Evolutionary conservation across 2,888 invertebrate species (phyloP).

Genomic region (Priocnemis perturbator): DNA sequence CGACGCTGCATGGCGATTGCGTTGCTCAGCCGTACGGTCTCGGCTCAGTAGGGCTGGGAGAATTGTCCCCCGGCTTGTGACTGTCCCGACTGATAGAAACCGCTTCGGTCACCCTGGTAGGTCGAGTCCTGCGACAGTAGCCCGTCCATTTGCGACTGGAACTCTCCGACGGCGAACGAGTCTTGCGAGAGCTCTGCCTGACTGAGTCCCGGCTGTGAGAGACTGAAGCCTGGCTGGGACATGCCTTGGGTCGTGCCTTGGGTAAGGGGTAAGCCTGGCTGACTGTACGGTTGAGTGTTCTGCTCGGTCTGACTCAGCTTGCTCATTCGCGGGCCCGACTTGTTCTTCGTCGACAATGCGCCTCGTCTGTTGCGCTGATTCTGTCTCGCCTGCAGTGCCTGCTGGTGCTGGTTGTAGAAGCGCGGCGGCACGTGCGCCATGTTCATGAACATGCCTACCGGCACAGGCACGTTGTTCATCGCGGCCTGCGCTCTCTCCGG

Average conservation of each 20-base stretch:
- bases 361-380: constrained; percentile 72
- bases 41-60: constrained; percentile 82
- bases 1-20: constrained; percentile 75
- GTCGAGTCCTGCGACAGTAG: constrained; percentile 95
- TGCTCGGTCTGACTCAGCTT: constrained; percentile 81
- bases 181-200: constrained; percentile 89
- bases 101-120: constrained; percentile 83
- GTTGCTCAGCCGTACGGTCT: constrained; percentile 71
- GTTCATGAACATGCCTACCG: constrained; percentile 96
- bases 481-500: constrained; percentile 86
- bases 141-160: constrained; percentile 96
- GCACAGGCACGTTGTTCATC: constrained; percentile 90
- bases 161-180: constrained; percentile 87
- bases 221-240: constrained; percentile 83
- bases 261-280: constrained; percentile 75
- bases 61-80: constrained; percentile 78
- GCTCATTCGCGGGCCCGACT: constrained; percentile 69
- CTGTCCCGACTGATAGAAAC: constrained; percentile 78
- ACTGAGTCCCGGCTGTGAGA: constrained; percentile 82
- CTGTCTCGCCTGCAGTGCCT: constrained; percentile 80
- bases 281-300: constrained; percentile 83
- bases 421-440: constrained; percentile 87
- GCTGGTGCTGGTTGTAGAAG: constrained; percentile 86
- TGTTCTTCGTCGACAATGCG: constrained; percentile 52
- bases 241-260: constrained; percentile 80